A percentile compares a stretch with the other conserved stretches of the same genome.
phyloP scores from a whole-genome alignment of 2,113 vertebrate species.

The Hyaena hyaena region DNA sequence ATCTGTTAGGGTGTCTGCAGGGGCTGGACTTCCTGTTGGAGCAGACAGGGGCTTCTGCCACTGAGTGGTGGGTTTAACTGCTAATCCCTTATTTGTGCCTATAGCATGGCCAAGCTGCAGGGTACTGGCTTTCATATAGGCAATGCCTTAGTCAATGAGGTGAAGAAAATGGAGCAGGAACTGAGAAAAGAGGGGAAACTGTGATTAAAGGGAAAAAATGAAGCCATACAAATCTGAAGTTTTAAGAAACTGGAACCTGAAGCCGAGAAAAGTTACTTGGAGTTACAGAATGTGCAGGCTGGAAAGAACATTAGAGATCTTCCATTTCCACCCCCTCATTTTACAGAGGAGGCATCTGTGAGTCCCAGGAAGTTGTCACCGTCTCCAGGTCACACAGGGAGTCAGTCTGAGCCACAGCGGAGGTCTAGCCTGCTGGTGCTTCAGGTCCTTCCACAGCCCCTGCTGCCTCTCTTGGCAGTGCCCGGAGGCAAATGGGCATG shows the following conservation, averaged over 20 bases:
- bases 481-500: not conserved
- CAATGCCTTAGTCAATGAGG: not conserved
- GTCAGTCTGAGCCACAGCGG: constrained; percentile 35
- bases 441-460: rapidly evolving
- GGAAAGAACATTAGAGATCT: not conserved
- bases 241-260: constrained; percentile 1
- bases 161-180: not conserved
- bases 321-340: not conserved
- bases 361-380: not conserved
- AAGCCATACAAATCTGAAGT: not conserved
- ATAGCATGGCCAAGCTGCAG: not conserved
- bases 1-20: not conserved
- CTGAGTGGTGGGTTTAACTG: not conserved
- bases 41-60: not conserved
- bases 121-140: not conserved
- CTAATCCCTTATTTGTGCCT: not conserved
- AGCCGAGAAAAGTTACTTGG: not conserved
- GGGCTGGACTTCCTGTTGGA: not conserved
- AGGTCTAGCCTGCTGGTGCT: not conserved
- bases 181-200: not conserved
- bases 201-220: not conserved
- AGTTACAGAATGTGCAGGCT: not conserved
- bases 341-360: not conserved
- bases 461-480: not conserved
- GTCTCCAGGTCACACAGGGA: not conserved